Evolutionary conservation across 2,797 vertebrate genomes (phyloP).

Genomic region (Lepilemur ruficaudatus): DNA sequence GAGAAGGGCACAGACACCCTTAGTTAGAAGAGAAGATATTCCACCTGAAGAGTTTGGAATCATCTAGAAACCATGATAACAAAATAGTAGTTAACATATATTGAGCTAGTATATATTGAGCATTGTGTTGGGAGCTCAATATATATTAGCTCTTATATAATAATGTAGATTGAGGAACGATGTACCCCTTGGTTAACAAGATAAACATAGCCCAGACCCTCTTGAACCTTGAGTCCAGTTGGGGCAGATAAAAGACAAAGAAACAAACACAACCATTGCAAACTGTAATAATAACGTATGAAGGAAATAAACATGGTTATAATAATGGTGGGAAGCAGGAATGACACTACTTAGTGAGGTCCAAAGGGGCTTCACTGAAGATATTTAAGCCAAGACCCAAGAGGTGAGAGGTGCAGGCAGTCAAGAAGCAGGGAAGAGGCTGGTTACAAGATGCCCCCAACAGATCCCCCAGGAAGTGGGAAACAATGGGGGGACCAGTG

Average conservation of each 20-base stretch:
- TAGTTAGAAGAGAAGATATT: neutral
- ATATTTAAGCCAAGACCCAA: neutral
- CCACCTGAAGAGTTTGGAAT: neutral
- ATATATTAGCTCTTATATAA: no score
- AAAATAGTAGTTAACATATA: neutral
- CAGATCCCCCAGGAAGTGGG: neutral
- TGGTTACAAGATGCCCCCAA: accelerated
- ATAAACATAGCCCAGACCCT: neutral
- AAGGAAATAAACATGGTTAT: neutral
- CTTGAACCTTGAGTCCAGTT: neutral
- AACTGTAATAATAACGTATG: neutral
- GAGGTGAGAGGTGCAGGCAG: neutral
- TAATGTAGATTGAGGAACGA: neutral
- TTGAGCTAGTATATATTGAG: no score
- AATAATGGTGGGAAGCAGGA: neutral
- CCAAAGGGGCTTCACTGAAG: neutral
- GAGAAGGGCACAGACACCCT: neutral
- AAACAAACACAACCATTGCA: neutral
- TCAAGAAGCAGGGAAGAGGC: neutral
- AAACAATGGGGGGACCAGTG: no score
- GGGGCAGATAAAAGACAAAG: neutral
- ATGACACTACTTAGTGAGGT: neutral
- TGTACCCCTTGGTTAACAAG: neutral
- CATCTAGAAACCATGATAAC: neutral
- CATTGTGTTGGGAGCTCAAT: neutral